These are phyloP conservation scores for Kryphioiulus occultus DNA, from an alignment of 2,888 invertebrate genomes.

Conservation along the genomic window DNA sequence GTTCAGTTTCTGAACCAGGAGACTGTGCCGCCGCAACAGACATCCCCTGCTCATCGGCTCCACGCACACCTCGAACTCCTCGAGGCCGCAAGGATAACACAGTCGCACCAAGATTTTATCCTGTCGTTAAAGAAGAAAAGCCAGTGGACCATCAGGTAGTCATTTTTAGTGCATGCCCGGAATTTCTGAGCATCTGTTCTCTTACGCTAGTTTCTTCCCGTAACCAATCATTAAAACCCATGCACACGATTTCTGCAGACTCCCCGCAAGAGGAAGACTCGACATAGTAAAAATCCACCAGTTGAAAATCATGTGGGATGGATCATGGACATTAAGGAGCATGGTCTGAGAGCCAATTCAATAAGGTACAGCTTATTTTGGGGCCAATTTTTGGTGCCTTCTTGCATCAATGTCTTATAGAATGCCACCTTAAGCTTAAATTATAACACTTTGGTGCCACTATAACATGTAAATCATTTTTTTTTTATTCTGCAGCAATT, in stretches of 20 bases:
- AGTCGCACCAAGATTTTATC: constrained; percentile 85
- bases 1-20: constrained; percentile 7
- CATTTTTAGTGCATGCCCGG: not conserved
- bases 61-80: constrained; percentile 53
- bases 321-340: constrained; percentile 53
- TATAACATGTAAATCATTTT: too few relatives aligned
- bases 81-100: constrained; percentile 58
- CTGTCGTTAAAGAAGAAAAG: constrained; percentile 81
- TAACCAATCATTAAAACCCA: not conserved
- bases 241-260: constrained; percentile 61
- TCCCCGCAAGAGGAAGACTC: constrained; percentile 84
- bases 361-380: constrained; percentile 45
- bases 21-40: not conserved
- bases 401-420: not conserved
- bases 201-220: not conserved
- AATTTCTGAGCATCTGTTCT: not conserved
- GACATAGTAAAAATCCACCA: constrained; percentile 83
- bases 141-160: constrained; percentile 66
- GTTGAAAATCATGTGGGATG: constrained; percentile 53
- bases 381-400: not conserved
- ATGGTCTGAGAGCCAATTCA: constrained; percentile 49
- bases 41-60: not conserved
- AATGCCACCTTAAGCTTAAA: not conserved
- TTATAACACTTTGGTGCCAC: constrained; percentile 42
- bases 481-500: constrained; percentile 69